Evolutionary conservation across 2,888 invertebrate species (phyloP), one percentile per base, ranked within the genome.

Genomic region (Amaurobius ferox): DNA sequence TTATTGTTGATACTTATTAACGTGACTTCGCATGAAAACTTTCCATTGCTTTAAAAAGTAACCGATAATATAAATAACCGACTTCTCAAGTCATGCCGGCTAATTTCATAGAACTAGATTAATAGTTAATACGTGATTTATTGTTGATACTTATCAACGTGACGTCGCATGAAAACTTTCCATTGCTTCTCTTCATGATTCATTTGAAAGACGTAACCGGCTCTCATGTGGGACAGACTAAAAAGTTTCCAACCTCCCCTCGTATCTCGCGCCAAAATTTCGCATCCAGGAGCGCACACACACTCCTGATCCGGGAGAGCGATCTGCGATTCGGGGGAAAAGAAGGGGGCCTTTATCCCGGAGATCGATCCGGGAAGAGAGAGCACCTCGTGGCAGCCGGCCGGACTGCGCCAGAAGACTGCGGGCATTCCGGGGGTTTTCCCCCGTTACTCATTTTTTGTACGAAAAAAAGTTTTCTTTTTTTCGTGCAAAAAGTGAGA

Each of bases 321-420:
- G 62, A 61, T 62, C 62, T 40, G 40, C 44, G 77, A 77, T 30
- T 35, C 26, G 77, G 68, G 68, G 26, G 16, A 35, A 16, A 19
- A 29, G 61, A 32, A 70, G 28, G 29, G 72, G 13, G 32, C 30
- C 35, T 44, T 44, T 44, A 64, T 62, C 62, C 62, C 62, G 64
- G 40, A 39, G 40, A 74, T 35, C 62, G 74, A 74, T 64, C 39
- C 62, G 35, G 67, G 3, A 30, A 61, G 26, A 29, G 39, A n/a
- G 32, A 66, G 66, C 19, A 32, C 66, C 26, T 32, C 26, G 66
- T 55, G 55, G 55, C 67, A 23, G 67, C 30, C 48, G 28, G 23
- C 7, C 62, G 23, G 72, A 32, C 35, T 71, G 79, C 79, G 79
- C 64, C 64, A 79, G 66, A 55, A 23, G 55, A 79, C 71, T 72